A percentile compares a stretch with the other conserved stretches of the same genome.
These are phyloP conservation scores for Glomeris marginata DNA, from an alignment of 2,888 invertebrate species.

Conservation along the genomic window DNA sequence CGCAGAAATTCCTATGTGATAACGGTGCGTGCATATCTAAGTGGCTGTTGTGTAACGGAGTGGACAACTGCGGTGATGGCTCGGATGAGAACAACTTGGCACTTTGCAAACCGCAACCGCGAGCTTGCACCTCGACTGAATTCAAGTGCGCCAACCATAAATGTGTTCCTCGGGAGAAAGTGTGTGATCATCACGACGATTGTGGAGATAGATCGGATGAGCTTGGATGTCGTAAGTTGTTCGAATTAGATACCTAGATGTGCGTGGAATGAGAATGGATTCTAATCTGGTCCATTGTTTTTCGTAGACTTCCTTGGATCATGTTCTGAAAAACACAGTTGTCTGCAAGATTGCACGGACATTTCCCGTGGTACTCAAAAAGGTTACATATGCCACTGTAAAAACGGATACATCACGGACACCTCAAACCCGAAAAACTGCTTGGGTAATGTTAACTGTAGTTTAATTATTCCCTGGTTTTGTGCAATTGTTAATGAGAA, in stretches of 20 bases:
- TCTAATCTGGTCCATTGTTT: no score
- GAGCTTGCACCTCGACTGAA: conserved; percentile 42
- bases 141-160: conserved; percentile 76
- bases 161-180: conserved; percentile 59
- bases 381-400: conserved; percentile 83
- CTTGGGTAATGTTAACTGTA: no score
- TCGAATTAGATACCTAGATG: no score
- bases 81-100: conserved; percentile 91
- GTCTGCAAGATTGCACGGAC: conserved; percentile 81
- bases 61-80: conserved; percentile 87
- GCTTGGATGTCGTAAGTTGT: conserved; percentile 60
- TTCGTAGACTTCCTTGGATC: conserved; percentile 30
- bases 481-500: no score
- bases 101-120: conserved; percentile 54
- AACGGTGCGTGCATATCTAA: conserved; percentile 50
- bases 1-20: conserved; percentile 72
- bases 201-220: conserved; percentile 85
- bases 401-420: conserved; percentile 67
- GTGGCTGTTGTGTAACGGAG: conserved; percentile 55
- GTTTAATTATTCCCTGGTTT: no score
- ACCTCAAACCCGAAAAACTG: conserved; percentile 66
- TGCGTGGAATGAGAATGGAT: no score
- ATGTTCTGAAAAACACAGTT: conserved; percentile 49
- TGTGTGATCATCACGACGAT: conserved; percentile 80
- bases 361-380: conserved; percentile 42